Conservation (phyloP, 2,797 vertebrate genomes). For the Rhinophrynus dorsalis region DNA sequence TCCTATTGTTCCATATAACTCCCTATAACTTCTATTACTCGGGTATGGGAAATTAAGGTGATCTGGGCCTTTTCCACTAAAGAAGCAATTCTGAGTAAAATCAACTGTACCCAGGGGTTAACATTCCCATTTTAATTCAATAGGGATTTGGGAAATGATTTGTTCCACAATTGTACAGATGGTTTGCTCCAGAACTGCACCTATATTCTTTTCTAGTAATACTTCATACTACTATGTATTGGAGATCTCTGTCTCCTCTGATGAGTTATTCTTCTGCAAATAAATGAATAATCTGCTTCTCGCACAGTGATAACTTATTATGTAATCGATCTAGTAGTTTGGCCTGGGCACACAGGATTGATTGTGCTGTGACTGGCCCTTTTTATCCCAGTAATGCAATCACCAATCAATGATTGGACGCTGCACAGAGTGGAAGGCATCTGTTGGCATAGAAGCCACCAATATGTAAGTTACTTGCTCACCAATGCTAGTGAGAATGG, state of each 20-base stretch:
- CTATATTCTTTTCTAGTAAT: too few species aligned
- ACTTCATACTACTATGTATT: conserved; percentile 1
- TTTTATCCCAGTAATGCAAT: conserved; percentile 46
- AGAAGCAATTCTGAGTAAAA: too few species aligned
- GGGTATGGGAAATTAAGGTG: background rate
- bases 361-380: conserved; percentile 30
- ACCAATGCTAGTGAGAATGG: too few species aligned
- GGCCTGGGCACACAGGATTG: conserved; percentile 35
- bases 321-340: conserved; percentile 44
- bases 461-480: background rate
- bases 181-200: too few species aligned
- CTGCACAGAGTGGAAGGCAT: background rate
- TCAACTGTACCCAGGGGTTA: too few species aligned
- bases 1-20: background rate
- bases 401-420: conserved; percentile 31
- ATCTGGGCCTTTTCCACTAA: background rate
- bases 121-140: too few species aligned
- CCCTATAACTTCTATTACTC: background rate
- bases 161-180: too few species aligned
- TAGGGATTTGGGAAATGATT: too few species aligned
- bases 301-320: conserved; percentile 28
- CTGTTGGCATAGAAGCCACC: background rate
- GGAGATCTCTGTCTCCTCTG: conserved; percentile 14
- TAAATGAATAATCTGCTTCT: conserved; percentile 42
- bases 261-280: conserved; percentile 38